phyloP scores from a whole-genome alignment of 2,797 vertebrate genomes.

The Neostethus bicornis region DNA sequence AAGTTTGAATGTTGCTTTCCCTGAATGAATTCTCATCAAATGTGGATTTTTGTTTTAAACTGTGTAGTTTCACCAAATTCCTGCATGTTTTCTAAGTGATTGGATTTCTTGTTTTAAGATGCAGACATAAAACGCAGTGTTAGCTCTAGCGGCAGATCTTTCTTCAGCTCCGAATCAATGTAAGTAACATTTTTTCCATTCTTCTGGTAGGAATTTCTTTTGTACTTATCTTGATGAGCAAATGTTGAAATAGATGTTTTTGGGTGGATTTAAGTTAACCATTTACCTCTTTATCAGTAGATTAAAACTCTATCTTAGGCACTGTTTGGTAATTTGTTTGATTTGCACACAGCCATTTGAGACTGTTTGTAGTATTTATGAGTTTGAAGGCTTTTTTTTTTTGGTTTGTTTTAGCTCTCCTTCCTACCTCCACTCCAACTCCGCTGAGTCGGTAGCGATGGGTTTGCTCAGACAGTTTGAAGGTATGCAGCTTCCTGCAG shows the following conservation, averaged over 20 bases:
- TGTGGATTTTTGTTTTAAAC: no score
- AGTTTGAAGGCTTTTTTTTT: neutral
- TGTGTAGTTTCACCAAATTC: rapidly evolving
- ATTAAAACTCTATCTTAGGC: no score
- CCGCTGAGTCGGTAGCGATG: constrained; percentile 97
- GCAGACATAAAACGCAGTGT: constrained; percentile 87
- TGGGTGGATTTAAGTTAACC: no score
- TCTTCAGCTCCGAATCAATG: constrained; percentile 88
- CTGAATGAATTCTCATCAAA: no score
- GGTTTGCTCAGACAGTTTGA: constrained; percentile 96
- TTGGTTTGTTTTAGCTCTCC: constrained; percentile 78
- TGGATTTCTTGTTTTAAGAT: constrained; percentile 64
- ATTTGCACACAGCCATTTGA: no score
- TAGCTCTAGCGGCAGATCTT: constrained; percentile 79
- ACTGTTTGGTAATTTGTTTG: neutral
- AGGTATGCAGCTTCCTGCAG: constrained; percentile 97
- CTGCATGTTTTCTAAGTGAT: neutral
- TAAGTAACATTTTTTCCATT: constrained; percentile 61
- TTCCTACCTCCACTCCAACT: constrained; percentile 91
- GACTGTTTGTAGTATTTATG: no score
- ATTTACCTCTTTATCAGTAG: no score
- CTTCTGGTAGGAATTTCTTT: neutral
- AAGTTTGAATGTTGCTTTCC: constrained; percentile 4
- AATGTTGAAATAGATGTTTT: neutral
- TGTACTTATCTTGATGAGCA: neutral